These are phyloP conservation scores for Spodoptera litura DNA, from an alignment of 1,140 invertebrate genomes.

Conservation along the genomic window DNA sequence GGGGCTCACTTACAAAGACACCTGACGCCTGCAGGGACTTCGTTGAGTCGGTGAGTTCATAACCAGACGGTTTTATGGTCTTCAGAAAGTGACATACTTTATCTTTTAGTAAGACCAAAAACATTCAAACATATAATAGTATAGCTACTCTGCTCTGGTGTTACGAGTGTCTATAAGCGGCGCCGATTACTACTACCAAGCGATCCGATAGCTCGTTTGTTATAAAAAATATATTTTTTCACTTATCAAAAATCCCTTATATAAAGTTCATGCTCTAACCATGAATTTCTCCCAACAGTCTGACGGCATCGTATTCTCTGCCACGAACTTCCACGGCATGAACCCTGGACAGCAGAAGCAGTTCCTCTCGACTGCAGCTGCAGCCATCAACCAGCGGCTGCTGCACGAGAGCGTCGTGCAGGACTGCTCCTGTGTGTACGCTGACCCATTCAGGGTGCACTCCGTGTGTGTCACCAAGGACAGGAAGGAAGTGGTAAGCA, in stretches of 20 bases:
- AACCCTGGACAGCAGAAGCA: slow-evolving; percentile 87
- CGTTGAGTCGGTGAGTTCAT: slow-evolving; percentile 68
- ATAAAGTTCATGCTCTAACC: background rate
- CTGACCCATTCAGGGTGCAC: slow-evolving; percentile 69
- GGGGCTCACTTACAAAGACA: slow-evolving; percentile 52
- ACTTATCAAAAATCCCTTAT: background rate
- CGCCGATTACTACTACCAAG: no score
- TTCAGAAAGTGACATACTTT: no score
- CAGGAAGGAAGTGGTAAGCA: slow-evolving; percentile 70
- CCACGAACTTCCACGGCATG: slow-evolving; percentile 84
- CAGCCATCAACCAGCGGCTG: slow-evolving; percentile 83
- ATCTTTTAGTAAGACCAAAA: no score
- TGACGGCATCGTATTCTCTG: slow-evolving; percentile 86
- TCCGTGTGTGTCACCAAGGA: slow-evolving; percentile 71
- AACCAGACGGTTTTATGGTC: background rate
- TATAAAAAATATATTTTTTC: no score
- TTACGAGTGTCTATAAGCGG: no score
- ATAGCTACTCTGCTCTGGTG: no score
- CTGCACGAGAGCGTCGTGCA: slow-evolving; percentile 76
- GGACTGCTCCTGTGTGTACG: slow-evolving; percentile 85
- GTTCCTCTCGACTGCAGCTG: slow-evolving; percentile 85
- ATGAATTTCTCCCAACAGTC: slow-evolving; percentile 75
- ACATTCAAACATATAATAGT: no score
- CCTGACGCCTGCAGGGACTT: slow-evolving; percentile 70
- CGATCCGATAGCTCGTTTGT: no score